These are phyloP conservation scores for Pristiophorus japonicus DNA, from an alignment of 2,113 vertebrate species.

Conservation along the genomic window DNA sequence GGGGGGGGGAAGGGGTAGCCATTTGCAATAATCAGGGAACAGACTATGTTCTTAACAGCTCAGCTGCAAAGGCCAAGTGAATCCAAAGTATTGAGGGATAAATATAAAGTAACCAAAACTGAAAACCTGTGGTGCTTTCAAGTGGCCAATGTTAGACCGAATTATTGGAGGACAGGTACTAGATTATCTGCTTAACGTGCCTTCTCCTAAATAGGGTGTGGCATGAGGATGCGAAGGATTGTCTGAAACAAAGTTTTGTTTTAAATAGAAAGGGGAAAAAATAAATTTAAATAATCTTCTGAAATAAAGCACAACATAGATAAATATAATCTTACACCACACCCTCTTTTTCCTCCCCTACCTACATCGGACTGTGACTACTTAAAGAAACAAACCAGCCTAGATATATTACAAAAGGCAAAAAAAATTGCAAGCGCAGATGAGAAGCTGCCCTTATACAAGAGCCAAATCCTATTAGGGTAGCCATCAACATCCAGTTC, in stretches of 20 bases:
- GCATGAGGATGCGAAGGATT: not conserved
- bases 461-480: constrained; percentile 49
- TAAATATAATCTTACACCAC: not conserved
- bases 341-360: not conserved
- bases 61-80: not conserved
- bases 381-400: not conserved
- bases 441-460: not conserved
- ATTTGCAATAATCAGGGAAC: not conserved
- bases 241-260: not conserved
- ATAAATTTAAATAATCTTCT: not conserved
- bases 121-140: not conserved
- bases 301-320: not conserved
- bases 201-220: not conserved
- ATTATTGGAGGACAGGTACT: not conserved
- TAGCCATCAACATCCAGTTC: constrained; percentile 46
- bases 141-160: not conserved
- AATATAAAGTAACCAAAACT: not conserved
- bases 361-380: not conserved
- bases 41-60: not conserved
- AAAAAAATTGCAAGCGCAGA: not conserved
- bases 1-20: not conserved
- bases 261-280: not conserved
- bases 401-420: not conserved
- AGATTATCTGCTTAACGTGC: not conserved
- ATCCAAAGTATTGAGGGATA: not conserved